A percentile compares a stretch with the other conserved stretches of the same genome.
phyloP scores from a whole-genome alignment of 2,888 invertebrate species.

The Cryptosula pallasiana region DNA sequence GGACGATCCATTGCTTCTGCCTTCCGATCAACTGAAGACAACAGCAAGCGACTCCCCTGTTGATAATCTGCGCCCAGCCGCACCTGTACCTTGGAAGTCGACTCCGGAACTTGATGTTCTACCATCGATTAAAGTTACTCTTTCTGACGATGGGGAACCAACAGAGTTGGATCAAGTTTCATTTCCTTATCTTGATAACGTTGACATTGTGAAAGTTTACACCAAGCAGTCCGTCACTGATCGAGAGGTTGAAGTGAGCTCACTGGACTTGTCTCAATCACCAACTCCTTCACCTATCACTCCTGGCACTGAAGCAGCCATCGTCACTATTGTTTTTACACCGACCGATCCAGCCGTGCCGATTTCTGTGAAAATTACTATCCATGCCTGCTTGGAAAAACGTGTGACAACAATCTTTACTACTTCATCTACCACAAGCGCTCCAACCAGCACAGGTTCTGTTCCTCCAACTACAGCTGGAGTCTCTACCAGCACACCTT shows the following conservation, averaged over 20 bases:
- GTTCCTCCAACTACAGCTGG: no score
- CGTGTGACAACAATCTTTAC: not conserved
- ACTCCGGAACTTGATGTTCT: not conserved
- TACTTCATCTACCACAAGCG: not conserved
- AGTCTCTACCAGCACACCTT: not conserved
- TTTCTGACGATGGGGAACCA: not conserved
- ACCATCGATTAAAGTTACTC: not conserved
- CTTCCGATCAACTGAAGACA: not conserved
- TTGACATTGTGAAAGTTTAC: not conserved
- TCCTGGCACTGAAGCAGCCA: not conserved
- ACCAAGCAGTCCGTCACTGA: not conserved
- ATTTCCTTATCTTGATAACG: not conserved
- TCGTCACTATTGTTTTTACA: not conserved
- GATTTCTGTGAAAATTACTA: not conserved
- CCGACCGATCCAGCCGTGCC: not conserved
- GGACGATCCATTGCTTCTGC: not conserved
- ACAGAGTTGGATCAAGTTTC: not conserved
- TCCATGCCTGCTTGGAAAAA: conserved; percentile 1
- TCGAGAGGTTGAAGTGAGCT: not conserved
- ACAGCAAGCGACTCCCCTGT: not conserved
- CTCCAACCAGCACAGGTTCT: not conserved
- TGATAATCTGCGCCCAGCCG: not conserved
- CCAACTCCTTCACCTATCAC: not conserved
- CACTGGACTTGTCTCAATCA: not conserved
- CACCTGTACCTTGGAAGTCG: not conserved